Conservation (phyloP, 2,888 invertebrate genomes). For the Operophtera brumata region DNA sequence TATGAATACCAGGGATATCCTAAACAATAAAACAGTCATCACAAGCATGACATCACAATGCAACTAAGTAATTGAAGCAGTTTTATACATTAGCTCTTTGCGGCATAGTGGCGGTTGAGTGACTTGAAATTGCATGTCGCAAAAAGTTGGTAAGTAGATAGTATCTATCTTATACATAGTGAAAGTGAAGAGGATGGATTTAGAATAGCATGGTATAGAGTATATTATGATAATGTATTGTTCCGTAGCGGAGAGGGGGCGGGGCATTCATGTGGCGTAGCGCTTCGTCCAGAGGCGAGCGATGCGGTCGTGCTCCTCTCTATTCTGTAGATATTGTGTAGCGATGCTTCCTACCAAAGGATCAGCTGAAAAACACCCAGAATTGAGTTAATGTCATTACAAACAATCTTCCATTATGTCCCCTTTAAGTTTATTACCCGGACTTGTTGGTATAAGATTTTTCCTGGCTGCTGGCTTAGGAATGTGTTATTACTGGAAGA, state of each 20-base stretch:
- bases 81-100: conserved; percentile 44
- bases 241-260: conserved; percentile 50
- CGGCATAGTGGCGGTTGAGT: conserved; percentile 23
- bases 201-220: conserved; percentile 61
- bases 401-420: neutral
- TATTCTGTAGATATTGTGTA: conserved; percentile 97
- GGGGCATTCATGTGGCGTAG: conserved; percentile 92
- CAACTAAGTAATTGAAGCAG: conserved; percentile 66
- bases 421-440: no score
- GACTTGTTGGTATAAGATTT: no score
- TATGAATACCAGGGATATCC: conserved; percentile 27
- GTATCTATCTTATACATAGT: conserved; percentile 58
- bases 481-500: no score
- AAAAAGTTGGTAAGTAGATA: conserved; percentile 35
- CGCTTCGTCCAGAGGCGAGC: conserved; percentile 99
- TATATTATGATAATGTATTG: conserved; percentile 62
- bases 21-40: conserved; percentile 54
- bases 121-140: conserved; percentile 36
- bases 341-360: conserved; percentile 99
- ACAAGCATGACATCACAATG: conserved; percentile 66
- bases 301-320: conserved; percentile 98
- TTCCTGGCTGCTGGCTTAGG: no score
- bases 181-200: conserved; percentile 68
- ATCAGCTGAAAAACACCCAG: conserved; percentile 85
- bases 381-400: neutral